Conservation (phyloP, 1,140 invertebrate genomes). For the Plutomurus gul region DNA sequence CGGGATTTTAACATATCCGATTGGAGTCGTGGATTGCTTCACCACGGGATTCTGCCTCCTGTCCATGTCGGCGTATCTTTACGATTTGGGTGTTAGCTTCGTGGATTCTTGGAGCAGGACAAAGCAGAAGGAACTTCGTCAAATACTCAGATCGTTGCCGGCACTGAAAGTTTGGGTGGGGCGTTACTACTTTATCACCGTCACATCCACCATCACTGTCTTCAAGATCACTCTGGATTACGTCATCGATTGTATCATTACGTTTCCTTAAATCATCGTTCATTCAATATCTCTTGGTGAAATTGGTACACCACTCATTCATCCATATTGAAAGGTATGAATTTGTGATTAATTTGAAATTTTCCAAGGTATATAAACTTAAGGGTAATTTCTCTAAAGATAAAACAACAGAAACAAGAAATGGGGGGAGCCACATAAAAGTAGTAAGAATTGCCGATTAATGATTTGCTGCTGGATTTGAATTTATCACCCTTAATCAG, state of each 20-base stretch:
- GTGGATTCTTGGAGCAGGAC: conserved; percentile 35
- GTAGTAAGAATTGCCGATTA: too few relatives aligned
- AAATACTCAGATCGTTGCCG: conserved; percentile 3
- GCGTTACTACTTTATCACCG: conserved; percentile 8
- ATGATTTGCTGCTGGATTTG: too few relatives aligned
- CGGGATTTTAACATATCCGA: conserved; percentile 27
- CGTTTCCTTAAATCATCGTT: conserved; percentile 33
- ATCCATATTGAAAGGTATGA: too few relatives aligned
- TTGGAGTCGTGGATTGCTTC: not conserved
- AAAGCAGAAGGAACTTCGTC: conserved; percentile 1
- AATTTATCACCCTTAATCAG: too few relatives aligned
- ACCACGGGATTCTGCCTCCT: not conserved
- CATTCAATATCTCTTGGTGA: too few relatives aligned
- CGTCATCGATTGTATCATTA: conserved; percentile 35
- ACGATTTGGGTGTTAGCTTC: not conserved
- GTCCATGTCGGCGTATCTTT: not conserved
- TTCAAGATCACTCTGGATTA: conserved; percentile 7
- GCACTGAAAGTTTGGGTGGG: conserved; percentile 19
- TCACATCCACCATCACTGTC: conserved; percentile 31
- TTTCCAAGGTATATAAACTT: too few relatives aligned
- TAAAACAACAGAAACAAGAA: too few relatives aligned
- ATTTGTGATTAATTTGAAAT: too few relatives aligned
- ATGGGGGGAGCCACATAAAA: too few relatives aligned
- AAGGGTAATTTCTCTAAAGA: too few relatives aligned
- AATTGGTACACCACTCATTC: too few relatives aligned